Evolutionary conservation across 2,888 invertebrate species (phyloP).

Genomic region (Morpho deidamia): DNA sequence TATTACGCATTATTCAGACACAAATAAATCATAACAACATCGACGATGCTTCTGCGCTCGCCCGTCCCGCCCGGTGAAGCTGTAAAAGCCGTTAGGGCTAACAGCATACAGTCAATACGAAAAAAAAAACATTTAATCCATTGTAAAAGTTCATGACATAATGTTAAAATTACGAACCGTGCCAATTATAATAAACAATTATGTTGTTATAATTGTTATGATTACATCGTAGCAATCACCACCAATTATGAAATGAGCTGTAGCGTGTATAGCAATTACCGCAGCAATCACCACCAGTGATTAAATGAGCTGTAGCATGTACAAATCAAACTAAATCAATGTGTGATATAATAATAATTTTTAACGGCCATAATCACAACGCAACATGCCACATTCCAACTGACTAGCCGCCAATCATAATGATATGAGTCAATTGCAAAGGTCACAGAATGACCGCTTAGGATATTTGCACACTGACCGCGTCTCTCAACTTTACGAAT

Average conservation of each 20-base stretch:
- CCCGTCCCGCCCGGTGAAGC: no score
- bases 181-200: no score
- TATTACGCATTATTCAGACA: no score
- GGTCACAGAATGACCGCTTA: constrained; percentile 16
- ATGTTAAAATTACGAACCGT: no score
- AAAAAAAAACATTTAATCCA: no score
- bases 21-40: no score
- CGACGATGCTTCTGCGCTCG: no score
- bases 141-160: no score
- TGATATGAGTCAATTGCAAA: constrained; percentile 24
- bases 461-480: constrained; percentile 8
- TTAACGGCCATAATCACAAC: constrained; percentile 6
- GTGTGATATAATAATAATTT: constrained; percentile 4
- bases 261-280: no score
- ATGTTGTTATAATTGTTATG: constrained; percentile 1
- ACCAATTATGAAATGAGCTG: neutral
- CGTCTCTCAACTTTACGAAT: no score
- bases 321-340: constrained; percentile 4
- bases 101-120: no score
- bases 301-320: neutral
- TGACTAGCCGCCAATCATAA: constrained; percentile 18
- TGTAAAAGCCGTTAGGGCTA: no score
- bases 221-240: neutral
- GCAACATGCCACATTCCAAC: constrained; percentile 19
- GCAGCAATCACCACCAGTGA: neutral